These are phyloP conservation scores for Adelphocoris suturalis DNA, from an alignment of 2,888 invertebrate genomes.

Conservation along the genomic window DNA sequence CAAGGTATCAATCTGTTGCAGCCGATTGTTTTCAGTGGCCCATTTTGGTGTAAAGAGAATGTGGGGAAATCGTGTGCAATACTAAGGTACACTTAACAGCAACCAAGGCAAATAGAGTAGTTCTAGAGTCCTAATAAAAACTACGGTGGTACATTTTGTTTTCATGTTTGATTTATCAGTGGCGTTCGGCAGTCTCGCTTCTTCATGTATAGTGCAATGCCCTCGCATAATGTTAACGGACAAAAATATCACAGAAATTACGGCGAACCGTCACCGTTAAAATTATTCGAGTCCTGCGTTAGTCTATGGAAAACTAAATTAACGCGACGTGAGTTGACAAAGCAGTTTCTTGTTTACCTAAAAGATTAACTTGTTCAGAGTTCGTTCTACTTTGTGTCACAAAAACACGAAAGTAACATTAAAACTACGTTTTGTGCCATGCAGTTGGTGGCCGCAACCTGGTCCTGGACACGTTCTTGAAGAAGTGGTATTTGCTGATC, in stretches of 20 bases:
- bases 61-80: background rate
- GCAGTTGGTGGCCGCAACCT: background rate
- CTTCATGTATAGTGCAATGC: background rate
- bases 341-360: background rate
- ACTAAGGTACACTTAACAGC: background rate
- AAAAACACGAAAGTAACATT: background rate
- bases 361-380: background rate
- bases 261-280: constrained; percentile 21
- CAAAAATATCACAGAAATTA: constrained; percentile 32
- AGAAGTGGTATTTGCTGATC: background rate
- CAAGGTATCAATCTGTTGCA: too few species aligned
- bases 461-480: background rate
- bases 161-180: background rate
- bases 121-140: too few species aligned
- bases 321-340: constrained; percentile 3
- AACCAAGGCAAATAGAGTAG: background rate
- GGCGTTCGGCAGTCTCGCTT: background rate
- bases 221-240: background rate
- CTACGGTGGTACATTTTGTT: too few species aligned
- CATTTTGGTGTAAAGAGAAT: background rate
- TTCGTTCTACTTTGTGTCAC: background rate
- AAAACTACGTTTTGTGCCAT: constrained; percentile 1
- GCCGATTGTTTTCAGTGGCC: too few species aligned
- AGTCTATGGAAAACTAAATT: constrained; percentile 33
- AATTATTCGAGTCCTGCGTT: background rate